These are phyloP conservation scores for Lucilia sericata DNA, from an alignment of 1,140 invertebrate species.

Conservation along the genomic window DNA sequence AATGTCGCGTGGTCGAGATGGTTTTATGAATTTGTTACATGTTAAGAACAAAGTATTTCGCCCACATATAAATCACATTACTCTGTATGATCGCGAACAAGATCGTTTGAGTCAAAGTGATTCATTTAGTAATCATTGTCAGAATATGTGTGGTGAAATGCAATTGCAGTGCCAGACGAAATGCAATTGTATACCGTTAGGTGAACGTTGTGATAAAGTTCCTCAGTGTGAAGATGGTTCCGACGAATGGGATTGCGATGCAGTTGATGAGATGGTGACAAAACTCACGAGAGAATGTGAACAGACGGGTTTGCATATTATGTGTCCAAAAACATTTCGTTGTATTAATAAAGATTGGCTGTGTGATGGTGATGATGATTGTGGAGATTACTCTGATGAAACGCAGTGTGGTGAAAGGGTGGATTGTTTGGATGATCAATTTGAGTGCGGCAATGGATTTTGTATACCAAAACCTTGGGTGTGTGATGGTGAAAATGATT, in stretches of 20 bases:
- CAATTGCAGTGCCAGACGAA: slow-evolving; percentile 72
- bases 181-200: slow-evolving; percentile 72
- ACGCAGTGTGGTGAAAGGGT: slow-evolving; percentile 75
- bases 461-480: slow-evolving; percentile 82
- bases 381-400: slow-evolving; percentile 86
- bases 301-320: slow-evolving; percentile 72
- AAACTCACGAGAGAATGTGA: slow-evolving; percentile 71
- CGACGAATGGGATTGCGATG: slow-evolving; percentile 76
- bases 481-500: slow-evolving; percentile 87
- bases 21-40: slow-evolving; percentile 54
- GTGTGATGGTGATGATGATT: slow-evolving; percentile 85
- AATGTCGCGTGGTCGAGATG: slow-evolving; percentile 50
- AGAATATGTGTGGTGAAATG: slow-evolving; percentile 66
- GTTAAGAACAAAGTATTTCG: slow-evolving; percentile 64
- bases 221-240: slow-evolving; percentile 74
- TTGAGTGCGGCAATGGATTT: slow-evolving; percentile 84
- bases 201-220: slow-evolving; percentile 70
- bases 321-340: slow-evolving; percentile 76
- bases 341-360: slow-evolving; percentile 83
- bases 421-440: slow-evolving; percentile 78
- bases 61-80: slow-evolving; percentile 49
- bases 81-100: slow-evolving; percentile 60
- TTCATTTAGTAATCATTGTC: slow-evolving; percentile 64
- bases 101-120: slow-evolving; percentile 54
- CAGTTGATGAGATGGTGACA: slow-evolving; percentile 63